phyloP scores from a whole-genome alignment of 2,797 vertebrate species.

The Typhlichthys eigenmanni region DNA sequence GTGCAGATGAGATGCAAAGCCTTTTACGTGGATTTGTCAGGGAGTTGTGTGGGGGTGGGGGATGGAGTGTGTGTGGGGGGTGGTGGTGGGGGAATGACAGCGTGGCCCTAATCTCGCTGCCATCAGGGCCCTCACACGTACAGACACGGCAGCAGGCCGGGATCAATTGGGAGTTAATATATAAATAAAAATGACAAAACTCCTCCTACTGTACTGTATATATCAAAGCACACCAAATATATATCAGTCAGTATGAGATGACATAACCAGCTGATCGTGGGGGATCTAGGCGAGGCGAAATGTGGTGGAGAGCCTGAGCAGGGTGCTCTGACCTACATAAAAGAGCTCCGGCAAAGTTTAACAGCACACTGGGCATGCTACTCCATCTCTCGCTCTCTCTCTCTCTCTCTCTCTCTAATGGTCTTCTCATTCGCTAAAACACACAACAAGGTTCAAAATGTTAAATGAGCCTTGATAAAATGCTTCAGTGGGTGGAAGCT shows the following conservation, averaged over 20 bases:
- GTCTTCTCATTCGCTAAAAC: conserved; percentile 2
- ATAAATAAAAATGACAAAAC: conserved; percentile 54
- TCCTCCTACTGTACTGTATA: conserved; percentile 34
- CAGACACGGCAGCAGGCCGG: conserved; percentile 52
- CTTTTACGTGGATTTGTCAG: conserved; percentile 63
- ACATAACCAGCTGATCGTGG: conserved; percentile 69
- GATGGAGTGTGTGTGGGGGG: conserved; percentile 21
- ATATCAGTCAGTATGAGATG: conserved; percentile 63
- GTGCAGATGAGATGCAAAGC: conserved; percentile 53
- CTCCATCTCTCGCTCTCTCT: conserved; percentile 16
- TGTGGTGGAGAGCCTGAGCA: conserved; percentile 16
- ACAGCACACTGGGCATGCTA: conserved; percentile 30
- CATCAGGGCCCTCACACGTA: conserved; percentile 46
- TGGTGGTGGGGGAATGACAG: neutral
- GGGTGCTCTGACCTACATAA: conserved; percentile 67
- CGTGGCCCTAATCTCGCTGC: conserved; percentile 56
- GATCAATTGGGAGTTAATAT: conserved; percentile 51
- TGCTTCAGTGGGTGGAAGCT: conserved; percentile 26
- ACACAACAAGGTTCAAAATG: conserved; percentile 42
- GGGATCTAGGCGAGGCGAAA: conserved; percentile 15
- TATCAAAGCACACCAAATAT: conserved; percentile 60
- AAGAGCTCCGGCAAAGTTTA: conserved; percentile 41
- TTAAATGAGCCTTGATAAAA: conserved; percentile 34
- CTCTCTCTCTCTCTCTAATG: conserved; percentile 1
- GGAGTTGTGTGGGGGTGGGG: conserved; percentile 1